Percentiles rank a stretch among this genome's conserved stretches.
phyloP scores from a whole-genome alignment of 2,888 invertebrate genomes.

The Chloromyia formosa region DNA sequence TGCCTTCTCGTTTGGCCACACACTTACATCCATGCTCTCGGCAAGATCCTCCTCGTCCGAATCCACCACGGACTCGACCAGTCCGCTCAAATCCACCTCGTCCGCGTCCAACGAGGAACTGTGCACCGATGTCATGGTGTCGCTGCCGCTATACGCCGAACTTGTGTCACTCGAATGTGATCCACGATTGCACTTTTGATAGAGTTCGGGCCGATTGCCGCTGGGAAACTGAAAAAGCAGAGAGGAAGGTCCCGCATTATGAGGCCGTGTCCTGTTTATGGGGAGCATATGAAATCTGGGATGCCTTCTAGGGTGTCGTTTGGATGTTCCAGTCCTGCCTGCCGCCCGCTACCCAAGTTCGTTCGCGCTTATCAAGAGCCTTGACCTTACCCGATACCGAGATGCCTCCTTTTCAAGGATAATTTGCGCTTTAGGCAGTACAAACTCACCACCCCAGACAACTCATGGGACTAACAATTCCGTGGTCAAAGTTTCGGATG shows the following conservation, averaged over 20 bases:
- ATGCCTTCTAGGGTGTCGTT: too few species aligned
- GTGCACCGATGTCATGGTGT: conserved; percentile 94
- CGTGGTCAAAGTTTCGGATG: too few species aligned
- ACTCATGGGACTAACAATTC: too few species aligned
- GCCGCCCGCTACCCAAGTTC: too few species aligned
- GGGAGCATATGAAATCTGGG: too few species aligned
- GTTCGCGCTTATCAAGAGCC: too few species aligned
- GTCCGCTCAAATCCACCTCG: conserved; percentile 91
- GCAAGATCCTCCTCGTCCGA: conserved; percentile 93
- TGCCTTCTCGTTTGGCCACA: background rate
- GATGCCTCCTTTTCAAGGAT: too few species aligned
- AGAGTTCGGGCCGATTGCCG: conserved; percentile 72
- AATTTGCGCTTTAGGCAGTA: too few species aligned
- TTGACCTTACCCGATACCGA: too few species aligned
- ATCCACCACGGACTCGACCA: conserved; percentile 95
- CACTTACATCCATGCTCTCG: conserved; percentile 84
- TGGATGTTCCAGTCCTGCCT: too few species aligned
- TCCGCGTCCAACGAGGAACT: conserved; percentile 83
- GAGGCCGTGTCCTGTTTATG: too few species aligned
- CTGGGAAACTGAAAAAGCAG: conserved; percentile 41
- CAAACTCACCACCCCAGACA: too few species aligned
- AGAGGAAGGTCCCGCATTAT: background rate
- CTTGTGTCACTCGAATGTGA: conserved; percentile 94
- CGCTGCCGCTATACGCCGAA: conserved; percentile 95
- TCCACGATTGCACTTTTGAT: conserved; percentile 83